These are phyloP conservation scores for Todiramphus saurophagus DNA, from an alignment of 2,113 vertebrate genomes.

Conservation along the genomic window DNA sequence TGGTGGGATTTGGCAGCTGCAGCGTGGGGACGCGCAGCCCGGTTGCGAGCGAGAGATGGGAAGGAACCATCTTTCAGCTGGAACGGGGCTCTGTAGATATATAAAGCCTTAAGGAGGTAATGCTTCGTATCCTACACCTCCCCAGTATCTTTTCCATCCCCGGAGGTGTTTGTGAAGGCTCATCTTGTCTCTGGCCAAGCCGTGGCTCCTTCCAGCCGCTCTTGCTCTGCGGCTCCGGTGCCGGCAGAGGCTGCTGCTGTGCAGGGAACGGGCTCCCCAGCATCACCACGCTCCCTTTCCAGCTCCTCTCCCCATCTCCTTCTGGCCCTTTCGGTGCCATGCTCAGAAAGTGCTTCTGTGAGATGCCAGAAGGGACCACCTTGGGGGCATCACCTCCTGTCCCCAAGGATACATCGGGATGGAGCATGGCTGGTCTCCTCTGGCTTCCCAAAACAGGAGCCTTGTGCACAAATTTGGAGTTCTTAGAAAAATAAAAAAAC, in stretches of 20 bases:
- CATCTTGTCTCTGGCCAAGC: accelerated
- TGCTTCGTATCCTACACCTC: accelerated
- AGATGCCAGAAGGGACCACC: neutral
- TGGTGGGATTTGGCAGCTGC: neutral
- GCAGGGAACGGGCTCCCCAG: neutral
- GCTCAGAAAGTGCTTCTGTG: neutral
- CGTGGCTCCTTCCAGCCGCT: neutral
- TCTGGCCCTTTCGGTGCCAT: accelerated
- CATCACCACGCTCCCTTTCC: accelerated
- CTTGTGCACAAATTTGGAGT: neutral
- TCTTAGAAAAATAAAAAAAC: neutral
- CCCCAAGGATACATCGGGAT: accelerated
- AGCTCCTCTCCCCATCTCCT: neutral
- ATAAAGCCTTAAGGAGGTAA: accelerated
- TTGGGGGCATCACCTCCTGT: accelerated
- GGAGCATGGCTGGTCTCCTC: neutral
- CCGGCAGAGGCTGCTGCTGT: conserved; percentile 57
- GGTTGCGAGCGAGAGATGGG: accelerated
- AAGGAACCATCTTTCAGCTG: neutral
- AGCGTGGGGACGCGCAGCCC: accelerated
- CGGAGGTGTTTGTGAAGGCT: neutral
- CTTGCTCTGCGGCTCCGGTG: neutral
- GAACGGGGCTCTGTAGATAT: accelerated
- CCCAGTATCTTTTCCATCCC: neutral
- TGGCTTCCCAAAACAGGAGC: neutral